Evolutionary conservation across 2,797 vertebrate species (phyloP).

Genomic region (Ptychadena robeensis): DNA sequence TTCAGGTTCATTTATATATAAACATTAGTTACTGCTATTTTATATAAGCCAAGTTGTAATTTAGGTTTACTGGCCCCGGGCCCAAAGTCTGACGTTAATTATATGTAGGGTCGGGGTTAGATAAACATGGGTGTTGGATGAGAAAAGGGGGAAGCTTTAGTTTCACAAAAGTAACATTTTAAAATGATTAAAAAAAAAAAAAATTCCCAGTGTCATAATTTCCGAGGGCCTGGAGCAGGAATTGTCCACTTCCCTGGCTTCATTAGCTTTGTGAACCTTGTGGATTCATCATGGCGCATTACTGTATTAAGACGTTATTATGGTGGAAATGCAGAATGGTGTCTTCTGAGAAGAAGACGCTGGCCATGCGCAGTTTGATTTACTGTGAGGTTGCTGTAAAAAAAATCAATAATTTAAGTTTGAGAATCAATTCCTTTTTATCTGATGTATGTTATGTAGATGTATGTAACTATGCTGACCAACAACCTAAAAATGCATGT

Average conservation of each 20-base stretch:
- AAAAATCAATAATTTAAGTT: too few species aligned
- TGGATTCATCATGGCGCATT: neutral
- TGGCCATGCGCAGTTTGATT: too few species aligned
- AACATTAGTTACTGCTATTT: neutral
- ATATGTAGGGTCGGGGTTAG: neutral
- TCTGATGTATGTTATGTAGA: too few species aligned
- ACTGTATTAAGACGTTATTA: neutral
- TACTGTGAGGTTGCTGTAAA: too few species aligned
- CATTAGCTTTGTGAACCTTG: neutral
- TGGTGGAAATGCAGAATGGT: neutral
- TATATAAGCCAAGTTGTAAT: neutral
- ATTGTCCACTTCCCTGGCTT: neutral
- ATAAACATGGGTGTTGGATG: neutral
- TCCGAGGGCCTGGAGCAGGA: neutral
- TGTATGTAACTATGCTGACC: too few species aligned
- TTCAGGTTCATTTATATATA: neutral
- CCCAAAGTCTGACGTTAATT: neutral
- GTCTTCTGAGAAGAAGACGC: too few species aligned
- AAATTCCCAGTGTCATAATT: neutral
- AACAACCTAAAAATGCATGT: too few species aligned
- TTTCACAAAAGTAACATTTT: neutral
- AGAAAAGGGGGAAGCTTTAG: neutral
- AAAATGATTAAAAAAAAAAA: neutral
- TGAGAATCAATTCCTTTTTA: too few species aligned
- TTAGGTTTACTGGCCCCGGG: neutral